Conservation (phyloP, 1,140 invertebrate species). For the Pseudomyrmex flavicornis region DNA sequence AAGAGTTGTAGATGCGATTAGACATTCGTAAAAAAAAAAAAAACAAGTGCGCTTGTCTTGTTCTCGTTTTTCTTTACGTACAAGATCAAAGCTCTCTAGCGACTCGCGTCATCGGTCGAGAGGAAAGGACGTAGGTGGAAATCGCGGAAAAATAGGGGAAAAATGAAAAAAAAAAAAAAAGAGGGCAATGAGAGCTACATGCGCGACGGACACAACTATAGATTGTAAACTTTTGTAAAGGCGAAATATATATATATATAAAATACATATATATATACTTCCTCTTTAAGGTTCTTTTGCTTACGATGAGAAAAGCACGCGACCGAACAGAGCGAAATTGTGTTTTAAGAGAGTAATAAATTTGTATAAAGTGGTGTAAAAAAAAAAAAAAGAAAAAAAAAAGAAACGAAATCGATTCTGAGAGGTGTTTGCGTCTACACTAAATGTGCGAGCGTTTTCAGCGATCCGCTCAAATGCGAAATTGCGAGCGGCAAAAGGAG, state of each 20-base stretch:
- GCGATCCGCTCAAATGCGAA: neutral
- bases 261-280: slow-evolving; percentile 64
- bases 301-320: slow-evolving; percentile 72
- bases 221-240: slow-evolving; percentile 82
- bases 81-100: neutral
- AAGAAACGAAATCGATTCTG: neutral
- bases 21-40: too few relatives aligned
- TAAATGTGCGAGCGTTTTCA: slow-evolving; percentile 11
- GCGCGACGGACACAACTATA: slow-evolving; percentile 68
- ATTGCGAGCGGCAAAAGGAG: neutral
- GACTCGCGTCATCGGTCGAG: slow-evolving; percentile 2
- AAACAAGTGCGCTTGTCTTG: neutral
- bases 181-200: slow-evolving; percentile 17
- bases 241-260: slow-evolving; percentile 27
- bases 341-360: slow-evolving; percentile 82
- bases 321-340: slow-evolving; percentile 74
- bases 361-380: slow-evolving; percentile 84
- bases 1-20: too few relatives aligned
- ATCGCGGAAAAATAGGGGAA: slow-evolving; percentile 1
- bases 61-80: neutral
- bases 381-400: slow-evolving; percentile 18
- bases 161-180: neutral
- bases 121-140: slow-evolving; percentile 16
- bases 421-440: slow-evolving; percentile 14
- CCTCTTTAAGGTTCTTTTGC: slow-evolving; percentile 81